A percentile compares a stretch with the other conserved stretches of the same genome.
Conservation (phyloP, 2,113 vertebrate species). For the Acanthochromis polyacanthus region DNA sequence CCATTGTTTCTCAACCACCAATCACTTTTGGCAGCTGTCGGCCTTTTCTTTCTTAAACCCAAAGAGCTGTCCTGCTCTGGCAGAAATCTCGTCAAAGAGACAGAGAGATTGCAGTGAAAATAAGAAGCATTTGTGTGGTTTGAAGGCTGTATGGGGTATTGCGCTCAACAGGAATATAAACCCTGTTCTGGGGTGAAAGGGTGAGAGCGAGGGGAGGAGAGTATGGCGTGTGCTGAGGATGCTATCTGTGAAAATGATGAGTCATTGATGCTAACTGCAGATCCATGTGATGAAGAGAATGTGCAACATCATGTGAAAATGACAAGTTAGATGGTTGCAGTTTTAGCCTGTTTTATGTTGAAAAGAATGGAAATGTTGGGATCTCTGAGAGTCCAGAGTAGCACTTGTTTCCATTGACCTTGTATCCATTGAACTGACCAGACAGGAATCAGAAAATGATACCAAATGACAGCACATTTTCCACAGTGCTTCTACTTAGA, state of each 20-base stretch:
- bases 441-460: slow-evolving; percentile 59
- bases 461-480: slow-evolving; percentile 67
- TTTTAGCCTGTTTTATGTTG: slow-evolving; percentile 58
- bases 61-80: slow-evolving; percentile 68
- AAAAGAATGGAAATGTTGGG: slow-evolving; percentile 53
- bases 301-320: slow-evolving; percentile 65
- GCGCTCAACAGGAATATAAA: slow-evolving; percentile 70
- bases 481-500: slow-evolving; percentile 41
- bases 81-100: slow-evolving; percentile 76
- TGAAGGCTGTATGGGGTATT: slow-evolving; percentile 66
- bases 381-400: slow-evolving; percentile 41
- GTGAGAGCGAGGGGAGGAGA: slow-evolving; percentile 53
- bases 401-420: slow-evolving; percentile 70
- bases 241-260: slow-evolving; percentile 68
- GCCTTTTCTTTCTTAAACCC: slow-evolving; percentile 73
- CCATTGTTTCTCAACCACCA: slow-evolving; percentile 83
- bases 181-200: slow-evolving; percentile 66
- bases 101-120: slow-evolving; percentile 76
- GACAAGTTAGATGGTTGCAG: slow-evolving; percentile 46
- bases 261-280: slow-evolving; percentile 59
- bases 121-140: slow-evolving; percentile 81
- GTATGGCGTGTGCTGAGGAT: slow-evolving; percentile 55
- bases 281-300: slow-evolving; percentile 61
- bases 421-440: slow-evolving; percentile 41
- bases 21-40: slow-evolving; percentile 75